Base-by-base conservation (phyloP, 1,140 invertebrate genomes). In the Neodiprion pinetum region DNA sequence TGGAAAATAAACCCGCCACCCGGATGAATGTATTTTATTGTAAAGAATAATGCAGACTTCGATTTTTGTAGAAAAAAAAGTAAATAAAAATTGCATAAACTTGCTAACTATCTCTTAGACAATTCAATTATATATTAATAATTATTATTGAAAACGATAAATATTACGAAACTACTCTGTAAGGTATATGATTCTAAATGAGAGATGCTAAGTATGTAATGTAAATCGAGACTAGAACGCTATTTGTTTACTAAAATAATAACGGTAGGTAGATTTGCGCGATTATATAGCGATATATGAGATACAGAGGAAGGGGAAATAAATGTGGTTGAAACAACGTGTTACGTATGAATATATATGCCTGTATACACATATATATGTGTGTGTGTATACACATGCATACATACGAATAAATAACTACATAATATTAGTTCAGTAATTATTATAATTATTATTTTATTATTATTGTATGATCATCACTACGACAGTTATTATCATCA, bases 21-120 rank as follows among this genome's bases (percentile, higher is more conserved):
- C 80, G 79, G 78, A 80, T 85, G 84, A 80, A 82, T 87, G 84
- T 87, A 87, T 87, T 87, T 87, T 86, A 87, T 80, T 87, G 84
- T 86, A 87, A 85, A 86, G 82, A 83, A 75, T 79, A 76, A 81
- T 74, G 77, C 77, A 80, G 71, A 80, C 76, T 82, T 77, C 77
- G 77, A 83, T 81, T 86, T 86, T 87, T 84, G 80, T 85, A 86
- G 82, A 82, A 74, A 85, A n/a, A 61, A 61, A 61, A 61, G 2
- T 12, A 61, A 61, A 61, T 61, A 61, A 61, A 14, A 79, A 79
- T 72, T 77, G 74, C 75, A 73, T 77, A 77, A 77, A 74, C 75
- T 74, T 73, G 74, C 78, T 75, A 76, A 73, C 65, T 76, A 76
- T 79, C 75, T 78, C 73, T 76, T 81, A 80, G 74, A 77, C 68